Evolutionary conservation across 2,113 vertebrate genomes (phyloP), one percentile per base, ranked within the genome.

Genomic region (Chloropsis cyanopogon): DNA sequence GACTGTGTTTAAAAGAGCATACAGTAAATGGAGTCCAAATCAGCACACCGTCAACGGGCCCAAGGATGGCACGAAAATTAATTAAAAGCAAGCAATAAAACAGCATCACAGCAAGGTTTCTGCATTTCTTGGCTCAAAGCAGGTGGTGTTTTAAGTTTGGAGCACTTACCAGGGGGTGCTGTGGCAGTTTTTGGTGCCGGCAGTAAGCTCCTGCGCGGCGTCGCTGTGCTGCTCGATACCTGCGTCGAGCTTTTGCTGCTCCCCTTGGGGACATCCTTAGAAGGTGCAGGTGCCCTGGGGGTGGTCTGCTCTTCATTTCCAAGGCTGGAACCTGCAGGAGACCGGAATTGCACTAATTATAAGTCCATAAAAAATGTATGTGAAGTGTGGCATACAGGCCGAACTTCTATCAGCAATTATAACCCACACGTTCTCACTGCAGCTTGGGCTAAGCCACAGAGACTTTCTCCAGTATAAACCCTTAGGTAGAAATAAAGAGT

Each of bases 121-220:
- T 85, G 53, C 31, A 31, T 68, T 84, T 69, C n/a, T 46, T 85
- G 59, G 52, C 35, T 24, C 73, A 71, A 77, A 3, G 10, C 26
- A 83, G 80, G 46, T 28, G 64, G 10, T 28, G 11, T 78, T 89
- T 86, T 28, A 54, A 60, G 63, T 47, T 9, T 63, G 59, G 61
- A 86, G 82, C 57, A 78, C 98, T 98, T 95, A 98, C 98, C 97
- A 81, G 97, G 4, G 4, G 98, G 97, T 72, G 92, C 81, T 19
- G 95, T 41, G 39, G 95, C 73, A 46, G 98, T 85, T 95, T 98
- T 98, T 17, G 98, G 98, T 2, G 98, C 98, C 3, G 98, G 98
- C 91, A 98, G 98, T 82, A 99, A 96, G 90, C 98, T 98, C 96
- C 97, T 98, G 80, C 98, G 98, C 37, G 98, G 97, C 20, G 98